Conservation (phyloP, 2,888 invertebrate species). For the Calliopum simillimum region DNA sequence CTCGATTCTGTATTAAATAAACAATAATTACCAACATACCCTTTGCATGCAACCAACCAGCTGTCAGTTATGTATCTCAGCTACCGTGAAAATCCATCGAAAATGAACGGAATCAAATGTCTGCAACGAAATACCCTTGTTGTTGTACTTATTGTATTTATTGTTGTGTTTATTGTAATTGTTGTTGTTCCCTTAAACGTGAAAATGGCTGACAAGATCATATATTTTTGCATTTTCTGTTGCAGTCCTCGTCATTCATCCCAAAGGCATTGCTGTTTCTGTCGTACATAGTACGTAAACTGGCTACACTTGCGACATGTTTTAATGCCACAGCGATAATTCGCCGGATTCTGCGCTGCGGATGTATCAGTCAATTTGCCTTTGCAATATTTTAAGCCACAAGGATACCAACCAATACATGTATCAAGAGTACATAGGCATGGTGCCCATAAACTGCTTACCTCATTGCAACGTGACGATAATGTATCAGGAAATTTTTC, state of each 20-base stretch:
- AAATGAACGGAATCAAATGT: no score
- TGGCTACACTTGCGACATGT: constrained; percentile 92
- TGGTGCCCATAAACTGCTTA: constrained; percentile 76
- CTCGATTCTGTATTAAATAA: no score
- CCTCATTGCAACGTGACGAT: constrained; percentile 74
- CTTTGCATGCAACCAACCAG: no score
- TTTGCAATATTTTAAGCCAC: constrained; percentile 94
- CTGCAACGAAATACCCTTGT: neutral
- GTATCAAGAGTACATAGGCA: constrained; percentile 89
- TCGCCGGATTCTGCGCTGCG: constrained; percentile 69
- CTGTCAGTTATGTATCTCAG: no score
- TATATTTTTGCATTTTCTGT: constrained; percentile 29
- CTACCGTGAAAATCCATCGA: no score
- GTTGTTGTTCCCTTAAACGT: constrained; percentile 40
- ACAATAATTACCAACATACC: no score
- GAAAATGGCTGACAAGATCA: constrained; percentile 5
- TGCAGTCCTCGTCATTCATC: constrained; percentile 75
- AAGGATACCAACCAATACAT: constrained; percentile 96
- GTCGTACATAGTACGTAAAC: constrained; percentile 86
- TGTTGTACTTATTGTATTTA: neutral
- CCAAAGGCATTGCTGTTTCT: constrained; percentile 86
- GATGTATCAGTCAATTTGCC: constrained; percentile 74
- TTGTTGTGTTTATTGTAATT: constrained; percentile 33
- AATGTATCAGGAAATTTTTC: constrained; percentile 75
- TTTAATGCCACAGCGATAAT: constrained; percentile 95